Base-by-base conservation (phyloP, 2,888 invertebrate genomes). In the Mythimna impura region DNA sequence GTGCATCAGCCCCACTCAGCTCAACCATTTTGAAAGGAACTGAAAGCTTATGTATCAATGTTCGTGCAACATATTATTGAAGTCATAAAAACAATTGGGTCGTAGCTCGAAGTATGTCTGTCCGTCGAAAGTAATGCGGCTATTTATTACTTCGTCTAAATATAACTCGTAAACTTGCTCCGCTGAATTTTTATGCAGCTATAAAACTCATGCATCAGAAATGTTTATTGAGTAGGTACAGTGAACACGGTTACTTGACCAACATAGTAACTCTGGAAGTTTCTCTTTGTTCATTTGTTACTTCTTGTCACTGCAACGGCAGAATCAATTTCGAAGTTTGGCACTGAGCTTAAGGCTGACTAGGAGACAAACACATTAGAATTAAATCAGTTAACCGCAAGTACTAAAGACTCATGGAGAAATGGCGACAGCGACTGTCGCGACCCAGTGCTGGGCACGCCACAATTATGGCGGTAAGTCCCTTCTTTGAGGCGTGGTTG, bases 61-160 rank as follows among this genome's bases (percentile, higher is more conserved):
- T 50, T 55, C 22, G 2, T 12, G 36, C 30, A 70, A 34, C n/a
- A 61, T 62, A 47, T 54, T 54, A 63, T n/a, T 61, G 8, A 22
- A 64, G 8, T 58, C 66, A 62, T 68, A 73, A 71, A 82, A 81
- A 69, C 63, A 80, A 80, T 68, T 80, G 36, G 84, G 76, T 69
- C 81, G 40, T 52, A 52, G 61, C 60, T 63, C 61, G 52, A 50
- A 43, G 62, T 67, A 67, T 22, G 66, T 54, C 58, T 43, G 68
- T 58, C 12, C 17, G 65, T 52, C 50, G 65, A 62, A 69, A 80
- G 22, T 58, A 78, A 68, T 62, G 22, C 58, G 54, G 43, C 61
- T 30, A 68, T 80, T 79, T 69, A 83, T 80, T 83, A 71, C 70
- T 70, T 65, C 17, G 62, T 70, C 57, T 66, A 65, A 80, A 66